Conservation (phyloP, 2,888 invertebrate genomes). For the Drosophila kanekoi region DNA sequence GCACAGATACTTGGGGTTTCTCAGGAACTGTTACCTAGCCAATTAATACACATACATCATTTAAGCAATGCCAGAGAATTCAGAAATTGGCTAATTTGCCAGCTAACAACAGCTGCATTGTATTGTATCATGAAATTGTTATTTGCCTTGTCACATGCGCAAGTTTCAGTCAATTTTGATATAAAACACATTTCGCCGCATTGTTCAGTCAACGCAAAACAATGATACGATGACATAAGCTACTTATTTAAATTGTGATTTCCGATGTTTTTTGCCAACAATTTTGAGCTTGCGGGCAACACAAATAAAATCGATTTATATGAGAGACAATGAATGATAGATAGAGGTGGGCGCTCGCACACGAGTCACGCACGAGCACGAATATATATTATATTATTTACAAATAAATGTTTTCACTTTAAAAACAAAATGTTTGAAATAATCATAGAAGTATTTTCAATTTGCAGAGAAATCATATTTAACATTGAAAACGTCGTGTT, state of each 20-base stretch:
- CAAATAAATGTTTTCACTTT: no score
- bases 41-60: conserved; percentile 39
- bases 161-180: conserved; percentile 55
- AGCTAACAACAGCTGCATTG: conserved; percentile 58
- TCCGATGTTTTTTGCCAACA: conserved; percentile 26
- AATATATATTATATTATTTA: not conserved
- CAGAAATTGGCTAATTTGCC: conserved; percentile 28
- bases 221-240: conserved; percentile 65
- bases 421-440: no score
- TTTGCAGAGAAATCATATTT: no score
- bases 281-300: conserved; percentile 2
- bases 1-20: not conserved
- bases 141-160: conserved; percentile 50
- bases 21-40: conserved; percentile 4
- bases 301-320: not conserved
- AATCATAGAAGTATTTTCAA: no score
- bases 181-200: conserved; percentile 51
- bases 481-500: no score
- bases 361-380: no score
- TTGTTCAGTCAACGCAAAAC: conserved; percentile 40
- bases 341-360: not conserved
- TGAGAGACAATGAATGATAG: not conserved
- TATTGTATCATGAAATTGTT: conserved; percentile 38
- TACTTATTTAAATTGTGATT: conserved; percentile 56
- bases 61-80: conserved; percentile 27